Conservation (phyloP, 2,888 invertebrate genomes). For the Ormyrus pomaceus region DNA sequence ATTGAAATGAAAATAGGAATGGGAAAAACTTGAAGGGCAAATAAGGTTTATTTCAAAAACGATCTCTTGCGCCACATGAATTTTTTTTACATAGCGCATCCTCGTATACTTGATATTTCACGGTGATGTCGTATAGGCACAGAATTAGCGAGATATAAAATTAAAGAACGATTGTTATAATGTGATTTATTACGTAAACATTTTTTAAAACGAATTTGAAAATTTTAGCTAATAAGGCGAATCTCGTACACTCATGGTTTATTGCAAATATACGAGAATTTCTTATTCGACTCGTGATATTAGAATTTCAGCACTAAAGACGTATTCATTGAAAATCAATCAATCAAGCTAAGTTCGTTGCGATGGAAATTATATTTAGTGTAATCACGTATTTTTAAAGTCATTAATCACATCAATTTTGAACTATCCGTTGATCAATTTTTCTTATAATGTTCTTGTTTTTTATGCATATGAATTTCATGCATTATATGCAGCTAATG, state of each 20-base stretch:
- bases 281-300: conserved; percentile 52
- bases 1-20: background rate
- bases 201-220: conserved; percentile 43
- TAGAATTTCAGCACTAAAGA: conserved; percentile 37
- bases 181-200: conserved; percentile 51
- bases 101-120: conserved; percentile 5
- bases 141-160: background rate
- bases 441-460: background rate
- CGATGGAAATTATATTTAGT: conserved; percentile 18
- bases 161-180: conserved; percentile 24
- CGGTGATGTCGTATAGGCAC: conserved; percentile 1
- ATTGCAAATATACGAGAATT: conserved; percentile 32
- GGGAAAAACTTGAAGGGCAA: background rate
- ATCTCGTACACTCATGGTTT: conserved; percentile 44
- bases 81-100: background rate
- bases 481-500: background rate
- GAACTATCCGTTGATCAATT: conserved; percentile 6
- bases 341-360: conserved; percentile 30
- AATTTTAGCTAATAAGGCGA: conserved; percentile 53
- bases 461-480: conserved; percentile 20
- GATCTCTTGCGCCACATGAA: conserved; percentile 42
- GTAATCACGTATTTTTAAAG: conserved; percentile 17
- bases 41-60: conserved; percentile 21
- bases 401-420: conserved; percentile 34
- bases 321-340: conserved; percentile 36